A percentile compares a stretch with the other conserved stretches of the same genome.
Conservation (phyloP, 2,888 invertebrate genomes). For the Luperina testacea region DNA sequence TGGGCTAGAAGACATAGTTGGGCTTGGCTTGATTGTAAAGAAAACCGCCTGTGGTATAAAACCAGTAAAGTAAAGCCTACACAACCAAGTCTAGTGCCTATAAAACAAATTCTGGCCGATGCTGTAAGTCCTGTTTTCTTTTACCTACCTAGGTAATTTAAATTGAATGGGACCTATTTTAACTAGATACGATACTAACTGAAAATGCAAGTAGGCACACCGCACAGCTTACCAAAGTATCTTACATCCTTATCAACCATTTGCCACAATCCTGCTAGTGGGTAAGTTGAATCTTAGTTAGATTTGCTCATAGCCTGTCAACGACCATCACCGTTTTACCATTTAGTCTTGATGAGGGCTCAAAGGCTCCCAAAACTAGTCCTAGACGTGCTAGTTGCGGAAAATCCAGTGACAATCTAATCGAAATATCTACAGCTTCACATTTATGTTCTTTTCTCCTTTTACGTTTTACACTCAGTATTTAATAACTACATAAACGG, state of each 20-base stretch:
- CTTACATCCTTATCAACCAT: background rate
- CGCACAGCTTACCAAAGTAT: background rate
- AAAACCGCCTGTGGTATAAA: conserved; percentile 23
- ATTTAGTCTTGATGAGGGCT: background rate
- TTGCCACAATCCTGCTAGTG: background rate
- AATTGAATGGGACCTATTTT: conserved; percentile 26
- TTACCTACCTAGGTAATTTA: conserved; percentile 19
- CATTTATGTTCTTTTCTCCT: background rate
- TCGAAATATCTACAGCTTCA: background rate
- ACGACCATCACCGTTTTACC: background rate
- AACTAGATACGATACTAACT: conserved; percentile 3
- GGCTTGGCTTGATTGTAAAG: background rate
- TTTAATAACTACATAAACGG: conserved; percentile 23
- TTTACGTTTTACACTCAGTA: background rate
- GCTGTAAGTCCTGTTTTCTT: conserved; percentile 1
- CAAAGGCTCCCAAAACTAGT: background rate
- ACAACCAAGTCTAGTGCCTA: too few relatives aligned
- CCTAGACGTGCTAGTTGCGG: background rate
- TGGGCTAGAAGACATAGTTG: conserved; percentile 13
- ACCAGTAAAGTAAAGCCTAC: background rate
- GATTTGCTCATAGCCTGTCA: background rate
- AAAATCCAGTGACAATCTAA: background rate
- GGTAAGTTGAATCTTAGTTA: background rate
- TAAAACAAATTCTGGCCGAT: background rate
- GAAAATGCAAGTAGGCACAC: conserved; percentile 8